phyloP scores from a whole-genome alignment of 2,797 vertebrate genomes.

The Anguilla obscura region DNA sequence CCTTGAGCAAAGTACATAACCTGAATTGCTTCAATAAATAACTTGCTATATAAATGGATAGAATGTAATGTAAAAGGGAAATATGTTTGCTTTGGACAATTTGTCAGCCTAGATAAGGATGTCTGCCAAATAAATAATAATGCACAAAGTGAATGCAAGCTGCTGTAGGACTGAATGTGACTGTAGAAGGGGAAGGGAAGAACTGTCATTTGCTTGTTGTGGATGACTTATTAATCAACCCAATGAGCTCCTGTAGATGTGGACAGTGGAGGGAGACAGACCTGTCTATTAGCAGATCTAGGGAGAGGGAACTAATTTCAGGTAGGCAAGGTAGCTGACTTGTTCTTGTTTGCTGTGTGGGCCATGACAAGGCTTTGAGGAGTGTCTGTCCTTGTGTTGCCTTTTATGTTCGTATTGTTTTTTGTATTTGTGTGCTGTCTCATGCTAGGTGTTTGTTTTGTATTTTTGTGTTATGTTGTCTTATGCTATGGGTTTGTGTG shows the following conservation, averaged over 20 bases:
- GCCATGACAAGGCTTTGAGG: too few species aligned
- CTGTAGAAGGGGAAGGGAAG: neutral
- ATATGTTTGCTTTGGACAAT: neutral
- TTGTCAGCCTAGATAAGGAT: neutral
- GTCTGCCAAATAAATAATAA: neutral
- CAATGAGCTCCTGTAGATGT: neutral
- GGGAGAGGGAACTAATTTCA: neutral
- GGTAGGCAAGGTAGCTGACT: neutral
- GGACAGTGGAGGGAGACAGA: neutral
- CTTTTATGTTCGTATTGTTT: too few species aligned
- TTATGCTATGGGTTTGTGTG: too few species aligned
- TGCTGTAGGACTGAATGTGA: neutral
- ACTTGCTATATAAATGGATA: neutral
- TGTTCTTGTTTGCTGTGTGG: too few species aligned
- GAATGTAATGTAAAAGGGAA: neutral
- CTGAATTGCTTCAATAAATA: conserved; percentile 6
- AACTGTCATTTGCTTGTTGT: neutral
- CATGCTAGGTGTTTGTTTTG: too few species aligned
- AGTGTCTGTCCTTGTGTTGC: too few species aligned
- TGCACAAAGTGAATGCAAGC: neutral
- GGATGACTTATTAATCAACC: neutral
- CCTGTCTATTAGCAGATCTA: neutral
- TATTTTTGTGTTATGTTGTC: too few species aligned
- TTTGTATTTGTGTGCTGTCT: too few species aligned
- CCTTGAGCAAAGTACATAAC: neutral